Evolutionary conservation across 2,888 invertebrate genomes (phyloP), one percentile per base, ranked within the genome.

Genomic region (Nebria salina): DNA sequence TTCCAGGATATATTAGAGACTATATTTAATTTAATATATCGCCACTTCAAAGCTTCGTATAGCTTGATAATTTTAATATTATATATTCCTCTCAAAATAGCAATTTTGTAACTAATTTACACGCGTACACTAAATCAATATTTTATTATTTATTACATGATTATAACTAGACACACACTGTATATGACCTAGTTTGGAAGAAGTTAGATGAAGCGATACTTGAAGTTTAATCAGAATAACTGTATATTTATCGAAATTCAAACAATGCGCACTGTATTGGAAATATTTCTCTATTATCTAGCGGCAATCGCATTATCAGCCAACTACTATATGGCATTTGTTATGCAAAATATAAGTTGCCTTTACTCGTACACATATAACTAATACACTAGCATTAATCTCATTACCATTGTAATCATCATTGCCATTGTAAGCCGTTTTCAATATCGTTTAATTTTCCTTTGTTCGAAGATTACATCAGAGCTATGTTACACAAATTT

Each of bases 211-310:
- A 54, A 54, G 54, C 54, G 54, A 54, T 54, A 54, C 13, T 54
- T 54, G 54, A 54, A 54, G 54, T 54, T 54, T 54, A 54, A 54
- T 54, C 54, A 54, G 54, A 54, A 54, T 54, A 54, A 54, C 54
- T 54, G 54, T 54, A 54, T 54, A 54, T 54, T 54, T 54, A 54
- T 54, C 54, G 54, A 8, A 54, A 54, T 54, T 54, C 54, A 54
- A 54, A 54, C 54, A 54, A 11, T 54, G 7, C 43, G 43, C 43
- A 43, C 43, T 6, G 54, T 54, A 54, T 54, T 54, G 54, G 54
- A 54, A 54, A 54, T 7, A 13, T 54, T 54, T 11, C 54, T 7
- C 54, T 54, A 54, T 54, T 54, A 8, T 54, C 54, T 54, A 54
- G 13, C 54, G 13, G 54, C 54, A 54, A 54, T 54, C 7, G 7